These are phyloP conservation scores for Oxygymnocypris stewartii DNA, from an alignment of 2,113 vertebrate genomes.

Conservation along the genomic window DNA sequence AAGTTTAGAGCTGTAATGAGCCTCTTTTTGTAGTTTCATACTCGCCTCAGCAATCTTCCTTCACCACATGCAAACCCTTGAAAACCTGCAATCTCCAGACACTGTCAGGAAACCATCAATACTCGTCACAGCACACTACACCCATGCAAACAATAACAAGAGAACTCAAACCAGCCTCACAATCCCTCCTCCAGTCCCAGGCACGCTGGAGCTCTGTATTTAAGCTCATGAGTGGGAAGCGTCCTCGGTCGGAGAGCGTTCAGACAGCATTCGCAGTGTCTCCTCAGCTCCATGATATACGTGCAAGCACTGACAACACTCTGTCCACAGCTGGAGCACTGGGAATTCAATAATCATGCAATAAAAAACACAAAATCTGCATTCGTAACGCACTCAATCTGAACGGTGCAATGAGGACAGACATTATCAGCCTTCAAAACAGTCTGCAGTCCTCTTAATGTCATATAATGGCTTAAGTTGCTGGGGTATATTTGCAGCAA, in stretches of 20 bases:
- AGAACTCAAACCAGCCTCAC: not conserved
- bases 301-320: not conserved
- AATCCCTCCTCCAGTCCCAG: not conserved
- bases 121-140: not conserved
- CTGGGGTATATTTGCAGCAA: too few relatives aligned
- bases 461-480: not conserved
- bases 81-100: not conserved
- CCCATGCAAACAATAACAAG: not conserved
- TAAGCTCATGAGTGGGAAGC: not conserved
- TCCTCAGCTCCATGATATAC: constrained; percentile 1
- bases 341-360: constrained; percentile 16
- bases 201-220: not conserved
- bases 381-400: not conserved
- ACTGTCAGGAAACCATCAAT: constrained; percentile 22
- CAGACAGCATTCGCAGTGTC: not conserved
- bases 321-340: not conserved
- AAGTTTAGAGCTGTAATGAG: not conserved
- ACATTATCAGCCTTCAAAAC: not conserved
- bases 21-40: not conserved
- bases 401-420: not conserved
- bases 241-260: constrained; percentile 9
- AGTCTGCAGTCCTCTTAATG: not conserved
- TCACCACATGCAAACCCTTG: not conserved
- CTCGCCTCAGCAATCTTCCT: not conserved
- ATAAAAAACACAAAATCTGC: not conserved